Percentiles rank a stretch among this genome's conserved stretches.
Evolutionary conservation across 2,113 vertebrate species (phyloP).

Genomic region (Poeciliopsis retropinna): DNA sequence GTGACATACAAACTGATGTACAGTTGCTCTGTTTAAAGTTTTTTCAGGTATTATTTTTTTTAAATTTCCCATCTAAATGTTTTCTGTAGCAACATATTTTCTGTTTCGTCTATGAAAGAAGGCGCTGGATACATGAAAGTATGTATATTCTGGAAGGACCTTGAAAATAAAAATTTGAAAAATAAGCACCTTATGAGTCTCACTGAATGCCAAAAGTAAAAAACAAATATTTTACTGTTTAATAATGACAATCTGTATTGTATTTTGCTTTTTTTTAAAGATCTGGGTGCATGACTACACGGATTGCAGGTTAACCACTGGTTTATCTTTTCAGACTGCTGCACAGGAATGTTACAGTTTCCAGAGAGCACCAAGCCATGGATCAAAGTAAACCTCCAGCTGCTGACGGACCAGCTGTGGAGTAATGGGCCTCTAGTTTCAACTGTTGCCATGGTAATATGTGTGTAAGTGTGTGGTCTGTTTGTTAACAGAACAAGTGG

Average conservation of each 20-base stretch:
- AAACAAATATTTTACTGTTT: not conserved
- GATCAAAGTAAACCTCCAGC: constrained; percentile 73
- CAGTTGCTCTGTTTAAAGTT: no score
- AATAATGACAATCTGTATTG: not conserved
- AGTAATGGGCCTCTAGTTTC: constrained; percentile 24
- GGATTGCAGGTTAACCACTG: constrained; percentile 44
- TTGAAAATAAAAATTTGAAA: no score
- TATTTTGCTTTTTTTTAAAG: constrained; percentile 1
- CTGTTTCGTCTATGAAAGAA: no score
- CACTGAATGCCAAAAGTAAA: not conserved
- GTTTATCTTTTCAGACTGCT: constrained; percentile 67
- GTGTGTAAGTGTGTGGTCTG: constrained; percentile 8
- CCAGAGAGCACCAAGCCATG: constrained; percentile 45
- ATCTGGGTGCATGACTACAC: constrained; percentile 6
- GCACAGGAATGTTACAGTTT: constrained; percentile 66
- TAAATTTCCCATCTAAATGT: no score
- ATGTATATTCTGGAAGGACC: no score
- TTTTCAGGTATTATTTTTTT: no score
- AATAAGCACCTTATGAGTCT: no score
- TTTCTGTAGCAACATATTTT: no score
- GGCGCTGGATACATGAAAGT: no score
- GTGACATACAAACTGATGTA: no score
- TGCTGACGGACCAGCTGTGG: constrained; percentile 59
- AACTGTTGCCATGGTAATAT: constrained; percentile 8
- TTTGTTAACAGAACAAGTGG: not conserved